These are phyloP conservation scores for Neolamprologus brichardi DNA, from an alignment of 2,113 vertebrate genomes.

Conservation along the genomic window DNA sequence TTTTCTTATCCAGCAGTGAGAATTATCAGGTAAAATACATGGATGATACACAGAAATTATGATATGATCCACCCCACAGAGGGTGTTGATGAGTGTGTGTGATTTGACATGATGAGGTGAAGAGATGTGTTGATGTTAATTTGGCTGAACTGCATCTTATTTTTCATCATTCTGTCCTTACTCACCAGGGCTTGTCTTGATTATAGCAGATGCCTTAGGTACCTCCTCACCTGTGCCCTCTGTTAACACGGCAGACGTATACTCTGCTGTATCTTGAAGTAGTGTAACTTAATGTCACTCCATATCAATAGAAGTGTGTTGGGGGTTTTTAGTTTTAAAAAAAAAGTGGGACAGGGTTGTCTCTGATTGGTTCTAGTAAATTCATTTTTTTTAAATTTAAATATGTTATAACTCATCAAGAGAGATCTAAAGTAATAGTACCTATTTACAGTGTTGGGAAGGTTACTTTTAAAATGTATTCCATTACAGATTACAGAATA, in stretches of 20 bases:
- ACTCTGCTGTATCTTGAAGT: background rate
- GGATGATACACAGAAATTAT: background rate
- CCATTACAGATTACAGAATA: too few relatives aligned
- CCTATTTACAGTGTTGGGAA: background rate
- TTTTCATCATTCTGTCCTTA: background rate
- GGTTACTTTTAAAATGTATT: too few relatives aligned
- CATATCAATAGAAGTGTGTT: background rate
- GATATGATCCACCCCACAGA: background rate
- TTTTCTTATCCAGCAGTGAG: background rate
- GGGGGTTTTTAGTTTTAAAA: rapidly evolving
- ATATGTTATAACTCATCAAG: background rate
- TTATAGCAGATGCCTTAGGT: background rate
- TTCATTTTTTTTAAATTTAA: background rate
- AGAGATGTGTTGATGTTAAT: background rate
- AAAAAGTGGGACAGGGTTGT: background rate
- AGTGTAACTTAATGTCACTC: background rate
- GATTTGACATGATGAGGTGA: background rate
- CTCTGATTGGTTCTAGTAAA: background rate
- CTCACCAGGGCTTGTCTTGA: background rate
- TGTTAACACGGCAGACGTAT: background rate
- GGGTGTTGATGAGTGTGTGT: background rate
- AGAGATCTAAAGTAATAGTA: background rate
- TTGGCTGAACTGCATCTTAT: background rate
- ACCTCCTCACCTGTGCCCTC: background rate
- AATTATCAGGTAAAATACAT: background rate